Percentiles rank a stretch among this genome's conserved stretches.
Conservation (phyloP, 2,888 invertebrate genomes). For the Apodemia mormo region DNA sequence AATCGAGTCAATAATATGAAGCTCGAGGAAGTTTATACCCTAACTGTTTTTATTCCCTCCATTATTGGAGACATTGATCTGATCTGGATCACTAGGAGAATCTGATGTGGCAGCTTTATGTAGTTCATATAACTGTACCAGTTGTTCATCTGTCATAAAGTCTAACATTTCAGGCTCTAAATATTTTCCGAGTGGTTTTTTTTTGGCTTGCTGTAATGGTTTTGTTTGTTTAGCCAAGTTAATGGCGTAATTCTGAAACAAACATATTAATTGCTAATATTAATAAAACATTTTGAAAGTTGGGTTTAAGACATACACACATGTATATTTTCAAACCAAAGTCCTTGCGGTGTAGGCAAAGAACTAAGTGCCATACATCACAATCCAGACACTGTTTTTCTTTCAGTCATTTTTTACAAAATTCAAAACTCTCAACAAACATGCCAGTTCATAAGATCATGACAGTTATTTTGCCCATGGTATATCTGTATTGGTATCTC, state of each 20-base stretch:
- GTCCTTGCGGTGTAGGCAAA: too few species aligned
- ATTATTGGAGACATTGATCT: conserved; percentile 17
- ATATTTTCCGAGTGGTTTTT: conserved; percentile 83
- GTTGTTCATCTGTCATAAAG: conserved; percentile 89
- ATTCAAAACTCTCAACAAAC: too few species aligned
- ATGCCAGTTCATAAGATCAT: too few species aligned
- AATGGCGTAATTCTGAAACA: conserved; percentile 88
- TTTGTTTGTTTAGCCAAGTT: conserved; percentile 88
- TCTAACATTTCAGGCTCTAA: conserved; percentile 84
- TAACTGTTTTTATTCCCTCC: conserved; percentile 24
- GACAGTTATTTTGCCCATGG: too few species aligned
- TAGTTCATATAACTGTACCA: conserved; percentile 92
- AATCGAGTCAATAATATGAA: background rate
- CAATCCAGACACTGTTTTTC: too few species aligned
- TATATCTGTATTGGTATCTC: too few species aligned
- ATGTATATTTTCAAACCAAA: too few species aligned
- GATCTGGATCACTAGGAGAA: conserved; percentile 25
- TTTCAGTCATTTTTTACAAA: too few species aligned
- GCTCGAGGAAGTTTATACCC: background rate
- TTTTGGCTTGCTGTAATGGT: conserved; percentile 81
- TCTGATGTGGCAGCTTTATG: conserved; percentile 83
- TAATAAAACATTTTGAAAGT: too few species aligned
- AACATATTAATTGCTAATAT: conserved; percentile 20
- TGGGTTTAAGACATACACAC: too few species aligned
- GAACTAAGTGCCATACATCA: too few species aligned